These are phyloP conservation scores for Diceros bicornis DNA, from an alignment of 2,797 vertebrate species.

Conservation along the genomic window DNA sequence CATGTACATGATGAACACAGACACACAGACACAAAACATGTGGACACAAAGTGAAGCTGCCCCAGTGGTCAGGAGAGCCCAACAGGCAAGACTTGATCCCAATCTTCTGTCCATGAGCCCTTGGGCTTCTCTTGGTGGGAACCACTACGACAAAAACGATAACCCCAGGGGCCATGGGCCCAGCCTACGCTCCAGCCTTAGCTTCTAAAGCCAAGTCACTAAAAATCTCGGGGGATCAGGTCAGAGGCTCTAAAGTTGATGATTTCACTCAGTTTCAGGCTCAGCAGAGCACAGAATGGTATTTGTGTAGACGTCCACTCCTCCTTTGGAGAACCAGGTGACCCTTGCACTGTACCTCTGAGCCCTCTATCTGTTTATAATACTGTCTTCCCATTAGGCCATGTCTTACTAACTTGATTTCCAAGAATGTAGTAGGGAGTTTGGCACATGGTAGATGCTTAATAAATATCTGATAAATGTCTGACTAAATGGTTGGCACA, in stretches of 20 bases:
- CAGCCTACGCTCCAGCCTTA: not conserved
- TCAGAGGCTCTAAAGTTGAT: not conserved
- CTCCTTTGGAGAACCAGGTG: not conserved
- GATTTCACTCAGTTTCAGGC: not conserved
- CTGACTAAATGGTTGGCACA: not conserved
- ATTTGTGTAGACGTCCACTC: not conserved
- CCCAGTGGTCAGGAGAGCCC: not conserved
- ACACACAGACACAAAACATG: not conserved
- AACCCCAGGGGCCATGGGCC: too few species aligned
- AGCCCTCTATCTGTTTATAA: not conserved
- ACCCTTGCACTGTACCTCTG: not conserved
- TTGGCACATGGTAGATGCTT: not conserved
- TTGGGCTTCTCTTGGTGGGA: not conserved
- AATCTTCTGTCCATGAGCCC: not conserved
- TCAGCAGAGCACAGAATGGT: not conserved
- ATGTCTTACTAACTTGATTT: not conserved
- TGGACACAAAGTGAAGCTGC: not conserved
- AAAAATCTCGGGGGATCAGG: not conserved
- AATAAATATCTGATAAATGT: not conserved
- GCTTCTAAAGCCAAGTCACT: not conserved
- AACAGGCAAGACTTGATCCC: not conserved
- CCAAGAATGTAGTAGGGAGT: not conserved
- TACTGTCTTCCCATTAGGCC: not conserved
- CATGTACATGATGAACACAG: not conserved
- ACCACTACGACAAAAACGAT: not conserved